These are phyloP conservation scores for Mormyrus lacerda DNA, from an alignment of 2,113 vertebrate genomes.

Conservation along the genomic window DNA sequence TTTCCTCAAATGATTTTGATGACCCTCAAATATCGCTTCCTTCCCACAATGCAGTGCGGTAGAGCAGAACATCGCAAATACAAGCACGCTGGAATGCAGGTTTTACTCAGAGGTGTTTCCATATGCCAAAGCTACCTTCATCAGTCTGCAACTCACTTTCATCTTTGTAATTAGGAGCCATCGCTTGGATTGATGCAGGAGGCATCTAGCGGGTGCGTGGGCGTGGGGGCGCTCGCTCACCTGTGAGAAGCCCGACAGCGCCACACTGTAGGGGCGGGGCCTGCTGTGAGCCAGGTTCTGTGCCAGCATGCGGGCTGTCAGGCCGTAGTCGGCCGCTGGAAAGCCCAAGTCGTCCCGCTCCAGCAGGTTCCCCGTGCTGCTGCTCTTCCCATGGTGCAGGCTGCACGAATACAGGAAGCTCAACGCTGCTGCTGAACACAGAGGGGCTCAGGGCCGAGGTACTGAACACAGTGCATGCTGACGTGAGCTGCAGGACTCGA, in stretches of 20 bases:
- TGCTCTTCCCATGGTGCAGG: slow-evolving; percentile 91
- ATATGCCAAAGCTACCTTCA: not conserved
- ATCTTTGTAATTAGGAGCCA: not conserved
- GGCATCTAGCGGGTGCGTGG: not conserved
- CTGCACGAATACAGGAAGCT: slow-evolving; percentile 48
- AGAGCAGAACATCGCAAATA: not conserved
- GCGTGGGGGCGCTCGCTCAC: slow-evolving; percentile 44
- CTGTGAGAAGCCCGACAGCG: slow-evolving; percentile 83
- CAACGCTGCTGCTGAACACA: slow-evolving; percentile 9
- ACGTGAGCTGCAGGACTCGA: not conserved
- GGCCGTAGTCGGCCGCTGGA: slow-evolving; percentile 85
- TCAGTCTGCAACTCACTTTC: not conserved
- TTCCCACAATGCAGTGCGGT: not conserved
- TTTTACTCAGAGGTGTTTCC: not conserved
- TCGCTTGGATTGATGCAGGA: not conserved
- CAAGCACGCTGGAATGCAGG: not conserved
- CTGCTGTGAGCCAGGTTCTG: slow-evolving; percentile 77
- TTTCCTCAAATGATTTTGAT: not conserved
- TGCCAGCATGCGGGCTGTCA: slow-evolving; percentile 76
- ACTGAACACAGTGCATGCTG: not conserved
- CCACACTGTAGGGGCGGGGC: slow-evolving; percentile 94
- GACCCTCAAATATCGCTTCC: not conserved
- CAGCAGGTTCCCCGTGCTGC: slow-evolving; percentile 94
- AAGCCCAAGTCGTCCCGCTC: slow-evolving; percentile 84
- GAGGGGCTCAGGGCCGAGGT: not conserved